Evolutionary conservation across 2,113 vertebrate genomes (phyloP).

Genomic region (Deroptyus accipitrinus): DNA sequence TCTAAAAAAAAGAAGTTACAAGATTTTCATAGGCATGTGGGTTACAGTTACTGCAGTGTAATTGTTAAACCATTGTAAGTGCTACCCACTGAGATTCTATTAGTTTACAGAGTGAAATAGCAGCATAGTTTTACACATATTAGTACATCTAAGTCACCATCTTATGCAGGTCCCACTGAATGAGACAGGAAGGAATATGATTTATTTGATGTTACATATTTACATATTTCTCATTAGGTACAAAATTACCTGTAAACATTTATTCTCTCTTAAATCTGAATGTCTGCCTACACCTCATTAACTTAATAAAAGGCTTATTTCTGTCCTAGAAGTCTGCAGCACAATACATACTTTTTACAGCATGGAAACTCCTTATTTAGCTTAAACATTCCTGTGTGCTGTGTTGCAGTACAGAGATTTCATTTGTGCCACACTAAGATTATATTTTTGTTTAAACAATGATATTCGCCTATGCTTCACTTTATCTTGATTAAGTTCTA

Average conservation of each 20-base stretch:
- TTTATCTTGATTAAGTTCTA: background rate
- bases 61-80: background rate
- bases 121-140: background rate
- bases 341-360: background rate
- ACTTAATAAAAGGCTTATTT: background rate
- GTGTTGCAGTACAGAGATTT: background rate
- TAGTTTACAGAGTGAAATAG: background rate
- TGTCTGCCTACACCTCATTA: background rate
- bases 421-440: background rate
- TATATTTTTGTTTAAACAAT: background rate
- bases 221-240: background rate
- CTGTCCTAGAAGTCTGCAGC: background rate
- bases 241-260: background rate
- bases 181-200: background rate
- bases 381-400: background rate
- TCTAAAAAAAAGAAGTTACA: background rate
- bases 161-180: background rate
- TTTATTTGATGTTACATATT: background rate
- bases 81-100: background rate
- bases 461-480: background rate
- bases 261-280: background rate
- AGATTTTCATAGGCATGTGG: background rate
- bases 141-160: background rate
- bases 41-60: background rate
- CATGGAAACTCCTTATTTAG: background rate